Percentiles rank a stretch among this genome's conserved stretches.
These are phyloP conservation scores for Delphinus delphis DNA, from an alignment of 2,113 vertebrate species.

Conservation along the genomic window DNA sequence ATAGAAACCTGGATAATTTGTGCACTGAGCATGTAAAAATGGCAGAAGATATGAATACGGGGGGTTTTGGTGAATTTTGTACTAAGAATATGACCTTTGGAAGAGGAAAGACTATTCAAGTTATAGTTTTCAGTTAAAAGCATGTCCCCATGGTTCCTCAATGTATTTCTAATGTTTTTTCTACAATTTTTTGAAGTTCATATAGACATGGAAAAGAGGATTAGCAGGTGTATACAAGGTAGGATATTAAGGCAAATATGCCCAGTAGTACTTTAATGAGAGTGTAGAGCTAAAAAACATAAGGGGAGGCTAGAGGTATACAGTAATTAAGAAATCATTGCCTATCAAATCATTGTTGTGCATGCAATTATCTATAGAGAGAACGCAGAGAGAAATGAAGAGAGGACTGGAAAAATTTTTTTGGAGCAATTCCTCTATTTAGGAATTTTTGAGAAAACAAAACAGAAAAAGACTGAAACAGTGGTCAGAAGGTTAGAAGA, in stretches of 20 bases:
- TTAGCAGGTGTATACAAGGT: neutral
- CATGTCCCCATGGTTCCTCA: too few species aligned
- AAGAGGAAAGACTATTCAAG: neutral
- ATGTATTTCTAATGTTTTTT: neutral
- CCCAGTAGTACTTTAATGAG: neutral
- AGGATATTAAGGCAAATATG: neutral
- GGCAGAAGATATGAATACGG: neutral
- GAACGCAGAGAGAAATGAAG: neutral
- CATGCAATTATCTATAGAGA: neutral
- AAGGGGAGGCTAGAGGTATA: neutral
- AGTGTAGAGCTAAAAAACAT: neutral
- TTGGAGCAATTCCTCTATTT: neutral
- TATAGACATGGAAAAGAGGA: neutral
- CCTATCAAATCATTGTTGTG: neutral
- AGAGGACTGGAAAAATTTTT: neutral
- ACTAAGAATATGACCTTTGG: neutral
- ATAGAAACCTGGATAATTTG: neutral
- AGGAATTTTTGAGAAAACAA: neutral
- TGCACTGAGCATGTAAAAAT: neutral
- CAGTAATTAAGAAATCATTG: neutral
- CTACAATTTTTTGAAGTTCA: neutral
- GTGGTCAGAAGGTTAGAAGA: neutral
- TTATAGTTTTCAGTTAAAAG: neutral
- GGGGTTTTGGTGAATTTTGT: neutral
- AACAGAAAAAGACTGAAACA: neutral